A percentile compares a stretch with the other conserved stretches of the same genome.
phyloP scores from a whole-genome alignment of 1,140 invertebrate genomes.

The Cotesia glomerata region DNA sequence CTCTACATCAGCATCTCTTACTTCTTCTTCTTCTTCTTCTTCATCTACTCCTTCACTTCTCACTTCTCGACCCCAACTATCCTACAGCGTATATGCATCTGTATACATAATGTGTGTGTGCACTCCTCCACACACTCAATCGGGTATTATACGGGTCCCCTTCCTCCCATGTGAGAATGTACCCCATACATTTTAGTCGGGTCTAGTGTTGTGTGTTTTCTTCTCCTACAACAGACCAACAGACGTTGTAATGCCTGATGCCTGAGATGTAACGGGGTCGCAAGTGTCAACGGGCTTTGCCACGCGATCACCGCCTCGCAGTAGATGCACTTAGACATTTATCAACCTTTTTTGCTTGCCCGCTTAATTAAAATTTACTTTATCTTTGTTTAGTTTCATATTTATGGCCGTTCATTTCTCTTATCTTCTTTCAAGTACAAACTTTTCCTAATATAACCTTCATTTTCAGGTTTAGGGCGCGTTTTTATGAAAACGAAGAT shows the following conservation, averaged over 20 bases:
- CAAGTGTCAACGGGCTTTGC: slow-evolving; percentile 38
- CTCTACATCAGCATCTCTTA: not conserved
- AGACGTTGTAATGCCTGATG: slow-evolving; percentile 8
- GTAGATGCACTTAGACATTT: slow-evolving; percentile 5
- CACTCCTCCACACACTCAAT: not conserved
- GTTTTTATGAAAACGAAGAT: no score
- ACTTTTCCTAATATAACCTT: no score
- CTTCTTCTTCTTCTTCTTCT: not conserved
- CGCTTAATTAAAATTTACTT: slow-evolving; percentile 1
- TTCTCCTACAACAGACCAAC: slow-evolving; percentile 6
- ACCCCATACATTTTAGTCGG: slow-evolving; percentile 4
- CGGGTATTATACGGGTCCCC: not conserved
- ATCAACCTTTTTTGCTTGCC: not conserved
- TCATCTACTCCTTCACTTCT: not conserved
- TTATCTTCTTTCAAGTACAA: no score
- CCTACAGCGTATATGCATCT: no score
- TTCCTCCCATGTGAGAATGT: not conserved
- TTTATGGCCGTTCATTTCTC: no score
- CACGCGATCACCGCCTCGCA: slow-evolving; percentile 25
- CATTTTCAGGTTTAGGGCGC: no score
- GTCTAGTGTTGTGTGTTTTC: not conserved
- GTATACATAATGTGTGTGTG: no score
- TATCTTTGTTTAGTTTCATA: no score
- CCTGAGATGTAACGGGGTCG: slow-evolving; percentile 37
- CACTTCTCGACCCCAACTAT: not conserved